Base-by-base conservation (phyloP, 2,888 invertebrate species). In the Euclidia mi region DNA sequence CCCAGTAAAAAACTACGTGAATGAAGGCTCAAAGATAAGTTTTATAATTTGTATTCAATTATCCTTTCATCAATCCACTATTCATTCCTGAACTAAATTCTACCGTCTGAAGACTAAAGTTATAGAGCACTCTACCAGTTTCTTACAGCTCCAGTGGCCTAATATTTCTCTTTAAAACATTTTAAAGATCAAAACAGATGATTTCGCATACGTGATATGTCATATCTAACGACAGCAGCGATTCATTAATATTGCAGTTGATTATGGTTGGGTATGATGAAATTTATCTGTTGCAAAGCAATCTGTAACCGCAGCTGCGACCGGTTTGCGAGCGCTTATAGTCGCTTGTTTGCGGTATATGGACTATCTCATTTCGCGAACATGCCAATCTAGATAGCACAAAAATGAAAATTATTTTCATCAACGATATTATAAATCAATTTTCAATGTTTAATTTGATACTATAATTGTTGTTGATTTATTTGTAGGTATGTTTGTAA, bases 231-330 rank as follows among this genome's bases (percentile, higher is more conserved):
- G 14, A 40, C 34, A 57, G 57, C 47, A 47, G 43, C 41, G 50
- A 50, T 55, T 47, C 37, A 71, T 74, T 71, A 73, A 71, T 71
- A 55, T 56, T 37, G 49, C 55, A 61, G 65, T 70, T 57, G 65
- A 73, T 80, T 65, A 70, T 70, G 55, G 58, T 60, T 56, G 15
- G 37, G 51, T 56, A 61, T 71, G 58, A 68, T 70, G 64, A 68
- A 75, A 76, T 71, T 65, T 57, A 63, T 74, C 57, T 65, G 69
- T 68, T 66, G 49, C 73, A 72, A 77, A 79, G 82, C 80, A 83
- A 80, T 79, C 66, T 62, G 55, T 18, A 49, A 79, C 82, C 82
- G 44, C 82, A 78, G 42, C 48, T 57, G 74, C 63, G 60, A 73
- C 69, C 69, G 64, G 49, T 61, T 49, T 42, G 51, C 49, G 63